Percentiles rank a stretch among this genome's conserved stretches.
phyloP scores from a whole-genome alignment of 2,113 vertebrate species.

The Ictalurus furcatus region DNA sequence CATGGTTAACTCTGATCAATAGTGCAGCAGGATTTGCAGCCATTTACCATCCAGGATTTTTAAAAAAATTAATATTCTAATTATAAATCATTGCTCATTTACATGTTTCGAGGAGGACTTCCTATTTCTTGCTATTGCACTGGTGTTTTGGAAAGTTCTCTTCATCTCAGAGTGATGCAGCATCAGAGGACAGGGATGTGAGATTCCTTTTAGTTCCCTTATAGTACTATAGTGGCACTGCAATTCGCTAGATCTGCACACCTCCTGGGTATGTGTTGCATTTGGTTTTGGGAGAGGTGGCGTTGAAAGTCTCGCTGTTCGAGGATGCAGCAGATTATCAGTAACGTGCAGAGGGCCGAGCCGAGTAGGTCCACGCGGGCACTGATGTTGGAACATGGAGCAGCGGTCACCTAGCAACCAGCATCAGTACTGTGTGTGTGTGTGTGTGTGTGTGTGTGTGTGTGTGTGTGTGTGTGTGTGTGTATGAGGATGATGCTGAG shows the following conservation, averaged over 20 bases:
- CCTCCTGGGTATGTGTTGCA: background rate
- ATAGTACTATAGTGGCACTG: conserved; percentile 43
- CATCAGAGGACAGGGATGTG: conserved; percentile 11
- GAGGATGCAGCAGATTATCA: background rate
- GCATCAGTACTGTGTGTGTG: conserved; percentile 62
- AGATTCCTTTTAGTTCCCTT: conserved; percentile 45
- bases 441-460: conserved; percentile 6
- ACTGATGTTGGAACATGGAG: conserved; percentile 70
- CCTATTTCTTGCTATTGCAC: background rate
- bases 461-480: no score
- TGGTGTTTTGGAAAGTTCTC: conserved; percentile 19
- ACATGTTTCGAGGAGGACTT: background rate
- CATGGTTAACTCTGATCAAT: background rate
- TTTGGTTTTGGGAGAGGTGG: background rate
- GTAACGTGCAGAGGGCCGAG: conserved; percentile 18
- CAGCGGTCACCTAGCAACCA: conserved; percentile 85
- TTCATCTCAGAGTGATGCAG: conserved; percentile 21
- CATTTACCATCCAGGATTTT: background rate
- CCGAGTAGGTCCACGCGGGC: conserved; percentile 38
- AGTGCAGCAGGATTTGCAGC: background rate
- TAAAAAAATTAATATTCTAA: background rate
- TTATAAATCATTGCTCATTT: background rate
- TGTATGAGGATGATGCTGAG: conserved; percentile 27
- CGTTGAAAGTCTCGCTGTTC: background rate
- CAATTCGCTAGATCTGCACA: conserved; percentile 35